Percentiles rank a stretch among this genome's conserved stretches.
Evolutionary conservation across 2,888 invertebrate species (phyloP).

Genomic region (Melitaea athalia): DNA sequence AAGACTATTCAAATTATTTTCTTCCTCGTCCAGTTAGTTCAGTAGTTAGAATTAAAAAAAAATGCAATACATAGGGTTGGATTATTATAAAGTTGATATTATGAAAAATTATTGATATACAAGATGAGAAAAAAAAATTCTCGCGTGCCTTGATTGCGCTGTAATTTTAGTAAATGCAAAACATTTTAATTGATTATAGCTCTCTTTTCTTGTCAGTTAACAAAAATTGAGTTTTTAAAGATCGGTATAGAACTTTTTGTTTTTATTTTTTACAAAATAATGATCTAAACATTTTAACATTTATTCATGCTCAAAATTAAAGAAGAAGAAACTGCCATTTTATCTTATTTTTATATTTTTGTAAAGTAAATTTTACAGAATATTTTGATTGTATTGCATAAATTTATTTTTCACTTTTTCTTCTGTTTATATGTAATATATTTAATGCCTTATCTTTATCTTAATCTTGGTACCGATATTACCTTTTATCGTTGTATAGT

Average conservation of each 20-base stretch:
- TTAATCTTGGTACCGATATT: slow-evolving; percentile 6
- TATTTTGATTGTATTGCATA: neutral
- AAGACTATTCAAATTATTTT: neutral
- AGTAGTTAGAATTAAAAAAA: too few species aligned
- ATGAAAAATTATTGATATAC: neutral
- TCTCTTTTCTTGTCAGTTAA: neutral
- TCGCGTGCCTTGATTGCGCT: neutral
- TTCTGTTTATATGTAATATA: neutral
- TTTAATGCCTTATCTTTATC: neutral
- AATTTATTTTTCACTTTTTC: neutral
- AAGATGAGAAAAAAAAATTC: neutral
- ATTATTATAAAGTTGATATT: neutral
- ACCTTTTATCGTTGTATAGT: slow-evolving; percentile 1
- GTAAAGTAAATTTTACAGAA: neutral
- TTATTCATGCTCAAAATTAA: slow-evolving; percentile 4
- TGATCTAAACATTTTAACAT: neutral
- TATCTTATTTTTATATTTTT: neutral
- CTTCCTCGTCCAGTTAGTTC: neutral
- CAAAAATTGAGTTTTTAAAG: neutral
- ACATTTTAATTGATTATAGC: neutral
- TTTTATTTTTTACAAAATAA: neutral
- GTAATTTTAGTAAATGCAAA: neutral
- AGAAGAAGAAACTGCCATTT: neutral
- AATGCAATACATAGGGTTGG: too few species aligned
- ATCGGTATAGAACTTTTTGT: neutral